Evolutionary conservation across 2,113 vertebrate species (phyloP).

Genomic region (Neogobius melanostomus): DNA sequence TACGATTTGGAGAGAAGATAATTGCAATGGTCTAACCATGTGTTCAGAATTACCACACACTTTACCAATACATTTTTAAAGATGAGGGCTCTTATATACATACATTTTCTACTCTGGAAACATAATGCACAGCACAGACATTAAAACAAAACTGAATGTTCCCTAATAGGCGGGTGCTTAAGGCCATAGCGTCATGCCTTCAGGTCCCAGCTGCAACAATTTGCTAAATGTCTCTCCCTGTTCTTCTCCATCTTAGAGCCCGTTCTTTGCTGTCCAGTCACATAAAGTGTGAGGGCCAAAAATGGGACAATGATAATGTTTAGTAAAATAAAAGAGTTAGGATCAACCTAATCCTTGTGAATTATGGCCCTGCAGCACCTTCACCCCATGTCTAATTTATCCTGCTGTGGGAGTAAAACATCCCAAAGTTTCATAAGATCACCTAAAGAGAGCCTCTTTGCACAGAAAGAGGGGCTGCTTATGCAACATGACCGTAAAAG

Average conservation of each 20-base stretch:
- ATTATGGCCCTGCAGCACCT: conserved; percentile 24
- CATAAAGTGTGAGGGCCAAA: background rate
- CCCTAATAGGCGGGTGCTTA: too few relatives aligned
- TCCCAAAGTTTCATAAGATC: conserved; percentile 29
- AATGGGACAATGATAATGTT: background rate
- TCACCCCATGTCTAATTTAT: conserved; percentile 30
- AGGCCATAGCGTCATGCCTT: too few relatives aligned
- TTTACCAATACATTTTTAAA: too few relatives aligned
- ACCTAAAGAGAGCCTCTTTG: conserved; percentile 40
- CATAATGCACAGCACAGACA: background rate
- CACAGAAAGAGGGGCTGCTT: conserved; percentile 43
- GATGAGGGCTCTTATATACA: too few relatives aligned
- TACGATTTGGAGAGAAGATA: background rate
- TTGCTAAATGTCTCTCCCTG: too few relatives aligned
- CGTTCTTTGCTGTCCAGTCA: background rate
- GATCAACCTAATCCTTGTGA: conserved; percentile 25
- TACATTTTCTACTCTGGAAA: conserved; percentile 8
- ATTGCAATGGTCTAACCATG: too few relatives aligned
- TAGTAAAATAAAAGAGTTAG: conserved; percentile 1
- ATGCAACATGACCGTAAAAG: conserved; percentile 69
- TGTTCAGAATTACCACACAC: too few relatives aligned
- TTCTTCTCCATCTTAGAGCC: too few relatives aligned
- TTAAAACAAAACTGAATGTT: background rate
- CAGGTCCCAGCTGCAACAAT: too few relatives aligned
- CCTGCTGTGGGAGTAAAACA: conserved; percentile 38